Evolutionary conservation across 2,797 vertebrate species (phyloP).

Genomic region (Hyperoplus lanceolatus): DNA sequence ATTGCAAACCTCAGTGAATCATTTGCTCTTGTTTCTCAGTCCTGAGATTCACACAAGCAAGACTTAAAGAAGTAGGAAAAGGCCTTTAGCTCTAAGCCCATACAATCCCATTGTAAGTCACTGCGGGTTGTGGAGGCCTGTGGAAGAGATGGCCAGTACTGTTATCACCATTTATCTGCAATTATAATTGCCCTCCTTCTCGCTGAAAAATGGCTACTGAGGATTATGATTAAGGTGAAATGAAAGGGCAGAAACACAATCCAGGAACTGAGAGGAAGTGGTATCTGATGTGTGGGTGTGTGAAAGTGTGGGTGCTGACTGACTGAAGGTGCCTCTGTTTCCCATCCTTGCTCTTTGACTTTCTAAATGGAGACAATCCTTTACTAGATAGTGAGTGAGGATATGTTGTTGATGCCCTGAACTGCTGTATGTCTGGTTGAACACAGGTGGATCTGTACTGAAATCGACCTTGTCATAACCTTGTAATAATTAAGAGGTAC

Average conservation of each 20-base stretch:
- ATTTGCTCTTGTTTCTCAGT: too few species aligned
- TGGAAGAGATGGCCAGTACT: conserved; percentile 20
- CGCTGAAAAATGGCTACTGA: conserved; percentile 26
- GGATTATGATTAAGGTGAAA: conserved; percentile 58
- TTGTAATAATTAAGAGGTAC: neutral
- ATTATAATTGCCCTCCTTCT: conserved; percentile 62
- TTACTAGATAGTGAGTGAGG: neutral
- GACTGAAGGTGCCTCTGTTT: conserved; percentile 2
- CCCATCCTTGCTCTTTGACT: neutral
- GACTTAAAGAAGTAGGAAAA: conserved; percentile 19
- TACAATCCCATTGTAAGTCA: conserved; percentile 30
- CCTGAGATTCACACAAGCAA: too few species aligned
- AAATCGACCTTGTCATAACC: neutral
- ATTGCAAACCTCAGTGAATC: too few species aligned
- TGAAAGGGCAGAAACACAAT: conserved; percentile 41
- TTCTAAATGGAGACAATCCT: neutral
- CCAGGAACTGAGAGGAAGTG: conserved; percentile 12
- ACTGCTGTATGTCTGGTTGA: neutral
- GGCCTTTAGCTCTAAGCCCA: conserved; percentile 22
- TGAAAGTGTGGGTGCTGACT: neutral
- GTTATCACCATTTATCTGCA: conserved; percentile 56
- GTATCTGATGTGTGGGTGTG: conserved; percentile 3
- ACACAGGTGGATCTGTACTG: neutral
- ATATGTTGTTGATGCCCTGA: neutral
- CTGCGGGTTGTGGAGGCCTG: conserved; percentile 23